phyloP scores from a whole-genome alignment of 2,888 invertebrate genomes.

The Boloria euphrosyne region DNA sequence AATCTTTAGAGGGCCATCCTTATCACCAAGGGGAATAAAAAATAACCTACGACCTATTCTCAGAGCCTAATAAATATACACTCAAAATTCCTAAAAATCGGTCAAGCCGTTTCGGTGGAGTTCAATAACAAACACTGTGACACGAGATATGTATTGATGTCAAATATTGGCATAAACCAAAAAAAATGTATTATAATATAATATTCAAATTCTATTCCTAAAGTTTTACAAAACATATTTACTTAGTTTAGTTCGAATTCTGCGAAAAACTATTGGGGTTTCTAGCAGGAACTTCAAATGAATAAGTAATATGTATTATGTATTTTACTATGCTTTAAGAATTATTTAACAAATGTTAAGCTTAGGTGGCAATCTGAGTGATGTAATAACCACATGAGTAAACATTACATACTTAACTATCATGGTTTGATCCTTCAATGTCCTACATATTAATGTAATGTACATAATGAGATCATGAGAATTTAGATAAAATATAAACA shows the following conservation, averaged over 20 bases:
- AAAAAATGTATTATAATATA: no score
- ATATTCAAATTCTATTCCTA: neutral
- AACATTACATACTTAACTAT: constrained; percentile 28
- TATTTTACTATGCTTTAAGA: constrained; percentile 18
- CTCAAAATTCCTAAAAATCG: no score
- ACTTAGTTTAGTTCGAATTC: constrained; percentile 10
- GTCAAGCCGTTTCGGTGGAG: no score
- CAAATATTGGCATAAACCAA: no score
- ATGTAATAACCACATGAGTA: constrained; percentile 4
- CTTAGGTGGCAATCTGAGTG: constrained; percentile 17
- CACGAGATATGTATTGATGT: no score
- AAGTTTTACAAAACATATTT: neutral
- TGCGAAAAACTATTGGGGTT: constrained; percentile 1
- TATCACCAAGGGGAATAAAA: no score
- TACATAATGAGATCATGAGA: constrained; percentile 18
- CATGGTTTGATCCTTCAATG: constrained; percentile 14
- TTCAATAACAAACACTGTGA: no score
- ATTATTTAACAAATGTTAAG: constrained; percentile 22
- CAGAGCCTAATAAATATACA: no score
- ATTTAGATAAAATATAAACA: neutral
- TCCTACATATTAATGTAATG: constrained; percentile 14
- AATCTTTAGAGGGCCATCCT: no score
- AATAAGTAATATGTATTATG: constrained; percentile 3
- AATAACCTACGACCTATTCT: no score
- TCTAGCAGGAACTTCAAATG: constrained; percentile 4